Conservation (phyloP, 2,797 vertebrate genomes). For the Sciaenops ocellatus region DNA sequence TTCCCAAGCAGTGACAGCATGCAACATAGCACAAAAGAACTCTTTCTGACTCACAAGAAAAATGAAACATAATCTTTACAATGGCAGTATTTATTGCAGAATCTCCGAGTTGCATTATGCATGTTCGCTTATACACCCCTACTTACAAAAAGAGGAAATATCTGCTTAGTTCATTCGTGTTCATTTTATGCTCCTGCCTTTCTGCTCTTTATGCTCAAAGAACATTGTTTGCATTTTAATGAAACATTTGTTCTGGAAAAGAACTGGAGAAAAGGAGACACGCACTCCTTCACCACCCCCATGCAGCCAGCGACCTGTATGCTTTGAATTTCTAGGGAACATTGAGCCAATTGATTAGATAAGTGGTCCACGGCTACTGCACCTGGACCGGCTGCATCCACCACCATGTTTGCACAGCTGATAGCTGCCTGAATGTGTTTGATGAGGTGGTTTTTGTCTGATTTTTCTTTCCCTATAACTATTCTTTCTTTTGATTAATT, state of each 20-base stretch:
- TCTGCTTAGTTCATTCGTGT: not conserved
- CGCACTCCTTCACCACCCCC: too few relatives aligned
- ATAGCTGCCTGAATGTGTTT: conserved; percentile 45
- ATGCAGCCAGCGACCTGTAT: not conserved
- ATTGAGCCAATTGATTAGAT: conserved; percentile 31
- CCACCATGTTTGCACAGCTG: conserved; percentile 34
- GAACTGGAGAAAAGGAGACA: not conserved
- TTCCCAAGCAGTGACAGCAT: not conserved
- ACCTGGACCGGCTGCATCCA: conserved; percentile 36
- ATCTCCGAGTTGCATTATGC: not conserved
- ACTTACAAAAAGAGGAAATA: not conserved
- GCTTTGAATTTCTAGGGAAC: conserved; percentile 21
- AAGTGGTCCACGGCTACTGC: conserved; percentile 31
- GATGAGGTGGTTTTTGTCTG: not conserved
- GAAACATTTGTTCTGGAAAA: not conserved
- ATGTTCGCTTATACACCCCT: not conserved
- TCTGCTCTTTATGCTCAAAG: not conserved
- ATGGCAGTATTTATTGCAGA: not conserved
- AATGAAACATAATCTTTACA: conserved; percentile 3
- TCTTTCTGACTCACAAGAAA: not conserved
- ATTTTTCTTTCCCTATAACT: not conserved
- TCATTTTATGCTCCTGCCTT: not conserved
- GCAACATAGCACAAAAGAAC: not conserved
- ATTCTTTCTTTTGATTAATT: not conserved
- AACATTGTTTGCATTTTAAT: not conserved